Conservation (phyloP, 2,888 invertebrate genomes). For the Agonum fuliginosum region DNA sequence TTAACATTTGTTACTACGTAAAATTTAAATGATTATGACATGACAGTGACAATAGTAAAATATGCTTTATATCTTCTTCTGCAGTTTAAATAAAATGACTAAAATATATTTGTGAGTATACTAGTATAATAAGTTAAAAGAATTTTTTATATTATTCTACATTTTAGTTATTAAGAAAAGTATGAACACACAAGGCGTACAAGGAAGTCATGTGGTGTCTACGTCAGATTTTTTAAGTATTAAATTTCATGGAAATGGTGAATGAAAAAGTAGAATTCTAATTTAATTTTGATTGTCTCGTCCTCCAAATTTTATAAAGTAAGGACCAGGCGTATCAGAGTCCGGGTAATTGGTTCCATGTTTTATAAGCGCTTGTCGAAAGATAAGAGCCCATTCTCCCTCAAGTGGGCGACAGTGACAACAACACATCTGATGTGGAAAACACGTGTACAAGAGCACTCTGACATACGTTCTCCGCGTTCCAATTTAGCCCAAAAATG, state of each 20-base stretch:
- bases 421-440: constrained; percentile 37
- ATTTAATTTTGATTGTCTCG: constrained; percentile 4
- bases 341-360: constrained; percentile 19
- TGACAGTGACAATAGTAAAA: too few relatives aligned
- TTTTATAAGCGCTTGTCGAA: constrained; percentile 37
- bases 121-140: too few relatives aligned
- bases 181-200: not conserved
- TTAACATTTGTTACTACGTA: too few relatives aligned
- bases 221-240: not conserved
- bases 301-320: constrained; percentile 1
- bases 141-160: too few relatives aligned
- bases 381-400: constrained; percentile 29
- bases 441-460: constrained; percentile 21
- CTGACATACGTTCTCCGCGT: constrained; percentile 40
- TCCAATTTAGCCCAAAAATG: constrained; percentile 47
- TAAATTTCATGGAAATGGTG: not conserved
- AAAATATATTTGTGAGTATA: too few relatives aligned
- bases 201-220: not conserved
- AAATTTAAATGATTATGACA: too few relatives aligned
- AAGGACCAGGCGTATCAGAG: constrained; percentile 16
- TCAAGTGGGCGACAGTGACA: constrained; percentile 26
- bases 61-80: too few relatives aligned
- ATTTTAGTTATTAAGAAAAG: too few relatives aligned
- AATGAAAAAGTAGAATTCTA: not conserved
- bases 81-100: too few relatives aligned